A percentile compares a stretch with the other conserved stretches of the same genome.
These are phyloP conservation scores for Morpho achilles DNA, from an alignment of 2,888 invertebrate genomes.

Conservation along the genomic window DNA sequence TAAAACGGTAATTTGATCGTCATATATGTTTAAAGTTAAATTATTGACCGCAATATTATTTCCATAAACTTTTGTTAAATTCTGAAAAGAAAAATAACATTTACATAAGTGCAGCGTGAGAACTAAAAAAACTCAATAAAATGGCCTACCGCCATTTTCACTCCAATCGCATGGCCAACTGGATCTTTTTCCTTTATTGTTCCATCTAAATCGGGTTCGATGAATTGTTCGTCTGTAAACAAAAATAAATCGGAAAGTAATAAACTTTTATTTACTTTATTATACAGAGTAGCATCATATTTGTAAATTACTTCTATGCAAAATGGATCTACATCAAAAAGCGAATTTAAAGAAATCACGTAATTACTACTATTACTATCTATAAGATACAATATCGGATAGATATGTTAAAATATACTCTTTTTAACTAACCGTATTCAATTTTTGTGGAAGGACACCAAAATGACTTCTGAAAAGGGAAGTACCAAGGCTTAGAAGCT, in stretches of 20 bases:
- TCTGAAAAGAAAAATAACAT: conserved; percentile 46
- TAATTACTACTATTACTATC: too few species aligned
- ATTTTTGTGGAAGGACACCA: conserved; percentile 61
- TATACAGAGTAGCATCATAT: too few species aligned
- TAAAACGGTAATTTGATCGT: conserved; percentile 91
- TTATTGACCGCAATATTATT: conserved; percentile 82
- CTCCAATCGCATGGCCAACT: conserved; percentile 58
- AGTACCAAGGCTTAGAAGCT: conserved; percentile 90
- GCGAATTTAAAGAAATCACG: too few species aligned
- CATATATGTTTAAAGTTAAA: conserved; percentile 89
- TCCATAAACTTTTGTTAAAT: conserved; percentile 81
- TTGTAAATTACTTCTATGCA: too few species aligned
- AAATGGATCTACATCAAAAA: too few species aligned
- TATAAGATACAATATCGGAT: too few species aligned
- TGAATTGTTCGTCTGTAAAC: conserved; percentile 4
- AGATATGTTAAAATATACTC: too few species aligned
- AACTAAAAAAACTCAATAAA: too few species aligned
- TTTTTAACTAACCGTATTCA: conserved; percentile 13
- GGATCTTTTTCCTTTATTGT: conserved; percentile 71
- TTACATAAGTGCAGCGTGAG: background rate
- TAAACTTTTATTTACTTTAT: too few species aligned
- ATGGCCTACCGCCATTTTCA: conserved; percentile 63
- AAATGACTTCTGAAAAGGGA: conserved; percentile 81
- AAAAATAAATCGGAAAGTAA: background rate
- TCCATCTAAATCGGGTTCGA: conserved; percentile 17